phyloP scores from a whole-genome alignment of 2,113 vertebrate species.

The Eurypyga helias region DNA sequence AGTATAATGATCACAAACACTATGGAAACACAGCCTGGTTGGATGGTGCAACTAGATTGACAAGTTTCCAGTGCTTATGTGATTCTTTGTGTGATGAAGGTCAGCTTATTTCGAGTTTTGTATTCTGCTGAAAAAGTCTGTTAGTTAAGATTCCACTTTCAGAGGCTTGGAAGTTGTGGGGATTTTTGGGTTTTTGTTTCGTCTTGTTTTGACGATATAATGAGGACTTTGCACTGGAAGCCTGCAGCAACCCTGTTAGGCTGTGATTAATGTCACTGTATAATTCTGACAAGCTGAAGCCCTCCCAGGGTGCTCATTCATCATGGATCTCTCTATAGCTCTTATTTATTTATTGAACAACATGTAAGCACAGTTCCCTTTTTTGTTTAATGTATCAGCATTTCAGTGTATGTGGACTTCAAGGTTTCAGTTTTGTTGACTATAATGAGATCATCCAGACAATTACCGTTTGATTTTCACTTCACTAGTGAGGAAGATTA shows the following conservation, averaged over 20 bases:
- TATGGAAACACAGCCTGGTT: neutral
- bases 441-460: conserved; percentile 82
- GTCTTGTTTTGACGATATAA: conserved; percentile 65
- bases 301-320: conserved; percentile 53
- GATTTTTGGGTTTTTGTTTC: conserved; percentile 13
- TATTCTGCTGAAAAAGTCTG: neutral
- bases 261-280: conserved; percentile 73
- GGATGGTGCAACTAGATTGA: neutral
- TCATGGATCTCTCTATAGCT: conserved; percentile 50
- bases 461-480: conserved; percentile 79
- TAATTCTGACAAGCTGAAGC: conserved; percentile 52
- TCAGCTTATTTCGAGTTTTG: conserved; percentile 6
- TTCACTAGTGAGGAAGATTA: conserved; percentile 79
- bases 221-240: conserved; percentile 64
- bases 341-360: conserved; percentile 79
- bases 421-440: conserved; percentile 79
- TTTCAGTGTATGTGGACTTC: conserved; percentile 73
- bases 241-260: conserved; percentile 55
- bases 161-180: conserved; percentile 14
- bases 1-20: neutral
- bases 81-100: neutral
- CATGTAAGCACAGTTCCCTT: conserved; percentile 70
- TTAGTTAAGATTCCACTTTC: neutral
- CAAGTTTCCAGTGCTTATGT: neutral
- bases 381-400: conserved; percentile 74